Base-by-base conservation (phyloP, 2,888 invertebrate species). In the Drosophila testacea region DNA sequence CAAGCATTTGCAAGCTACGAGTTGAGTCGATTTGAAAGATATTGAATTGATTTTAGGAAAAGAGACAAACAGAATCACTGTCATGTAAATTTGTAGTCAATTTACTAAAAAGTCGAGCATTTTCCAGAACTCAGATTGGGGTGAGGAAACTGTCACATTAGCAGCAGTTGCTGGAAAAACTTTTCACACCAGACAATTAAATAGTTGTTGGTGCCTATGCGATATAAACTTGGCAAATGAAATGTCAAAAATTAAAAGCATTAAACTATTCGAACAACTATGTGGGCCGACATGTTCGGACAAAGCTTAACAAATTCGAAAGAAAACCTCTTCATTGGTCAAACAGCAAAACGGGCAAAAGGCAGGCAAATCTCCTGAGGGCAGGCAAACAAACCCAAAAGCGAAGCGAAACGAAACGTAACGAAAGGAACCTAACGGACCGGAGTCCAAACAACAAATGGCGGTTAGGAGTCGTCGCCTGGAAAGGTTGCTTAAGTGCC, bases 381-480 rank as follows among this genome's bases (percentile, higher is more conserved):
- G 73, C 47, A 54, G 62, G 62, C 69, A 73, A 66, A 81, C 79
- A 74, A 62, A 73, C 60, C 75, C 62, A 63, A 59, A 69, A 41
- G 22, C 36, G 32, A 22, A 51, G 59, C 56, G 61, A 44, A 66
- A 61, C 56, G 59, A 64, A 59, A 61, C 64, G 55, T 56, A 81
- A 68, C 22, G 22, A 59, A 81, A 68, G 50, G 70, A 77, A 74
- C 63, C 83, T 73, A 68, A 73, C 80, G 69, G 70, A 68, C 63
- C 82, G 75, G 80, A 80, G 80, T 82, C 80, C 85, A 77, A 80
- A 83, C 85, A 85, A 80, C 85, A 84, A 84, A 82, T 82, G 85
- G 77, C 83, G 83, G 83, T 75, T 72, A 67, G 67, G 44, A 70
- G 68, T 51, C 36, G 48, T 46, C 42, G 38, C 59, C 44, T 68